These are phyloP conservation scores for Plagiodera versicolora DNA, from an alignment of 2,888 invertebrate species.

Conservation along the genomic window DNA sequence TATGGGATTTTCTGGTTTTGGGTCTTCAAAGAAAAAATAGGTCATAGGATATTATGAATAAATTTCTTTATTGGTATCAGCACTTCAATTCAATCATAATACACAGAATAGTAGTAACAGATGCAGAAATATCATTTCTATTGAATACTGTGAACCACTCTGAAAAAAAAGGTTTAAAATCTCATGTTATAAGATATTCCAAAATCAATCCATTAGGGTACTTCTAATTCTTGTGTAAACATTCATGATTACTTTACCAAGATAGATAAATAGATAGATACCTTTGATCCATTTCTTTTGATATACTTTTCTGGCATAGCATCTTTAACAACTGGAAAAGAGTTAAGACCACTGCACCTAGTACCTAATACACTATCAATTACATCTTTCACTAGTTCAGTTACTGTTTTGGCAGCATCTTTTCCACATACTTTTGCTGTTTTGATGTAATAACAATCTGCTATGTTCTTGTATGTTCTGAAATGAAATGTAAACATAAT, in stretches of 20 bases:
- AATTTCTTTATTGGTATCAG: neutral
- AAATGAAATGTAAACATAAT: too few relatives aligned
- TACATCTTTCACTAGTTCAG: constrained; percentile 44
- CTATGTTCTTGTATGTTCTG: constrained; percentile 56
- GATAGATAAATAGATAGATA: neutral
- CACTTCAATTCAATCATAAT: neutral
- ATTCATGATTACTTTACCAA: too few relatives aligned
- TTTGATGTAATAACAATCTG: constrained; percentile 59
- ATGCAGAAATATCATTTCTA: neutral
- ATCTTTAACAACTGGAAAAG: constrained; percentile 40
- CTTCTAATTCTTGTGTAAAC: too few relatives aligned
- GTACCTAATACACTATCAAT: constrained; percentile 44
- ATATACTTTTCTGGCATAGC: constrained; percentile 42
- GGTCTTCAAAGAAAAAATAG: constrained; percentile 69
- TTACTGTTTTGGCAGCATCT: constrained; percentile 53
- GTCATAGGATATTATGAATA: neutral
- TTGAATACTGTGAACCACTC: neutral
- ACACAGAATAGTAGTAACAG: neutral
- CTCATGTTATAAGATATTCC: too few relatives aligned
- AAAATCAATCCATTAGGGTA: too few relatives aligned
- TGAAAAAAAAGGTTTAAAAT: neutral
- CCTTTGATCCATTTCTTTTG: constrained; percentile 22
- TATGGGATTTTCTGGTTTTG: constrained; percentile 96
- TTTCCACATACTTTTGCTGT: constrained; percentile 58
- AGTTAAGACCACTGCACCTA: constrained; percentile 39